These are phyloP conservation scores for Muntiacus muntjak DNA, from an alignment of 2,113 vertebrate genomes.

Conservation along the genomic window DNA sequence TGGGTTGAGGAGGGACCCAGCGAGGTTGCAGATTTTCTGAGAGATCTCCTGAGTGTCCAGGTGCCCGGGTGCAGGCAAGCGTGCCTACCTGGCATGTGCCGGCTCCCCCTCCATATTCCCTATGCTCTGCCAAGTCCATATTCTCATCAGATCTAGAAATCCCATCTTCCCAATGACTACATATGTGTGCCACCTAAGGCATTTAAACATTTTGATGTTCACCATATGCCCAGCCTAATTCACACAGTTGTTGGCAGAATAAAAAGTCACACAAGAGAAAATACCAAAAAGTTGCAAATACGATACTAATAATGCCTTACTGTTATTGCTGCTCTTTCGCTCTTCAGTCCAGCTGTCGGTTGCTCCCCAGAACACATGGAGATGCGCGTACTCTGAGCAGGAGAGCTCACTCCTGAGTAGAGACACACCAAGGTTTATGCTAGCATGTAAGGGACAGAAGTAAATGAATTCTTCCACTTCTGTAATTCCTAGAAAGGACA, in stretches of 20 bases:
- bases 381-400: not conserved
- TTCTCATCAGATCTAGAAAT: not conserved
- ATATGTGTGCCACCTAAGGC: not conserved
- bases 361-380: not conserved
- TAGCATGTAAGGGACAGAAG: not conserved
- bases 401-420: not conserved
- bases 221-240: not conserved
- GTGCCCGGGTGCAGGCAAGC: accelerated
- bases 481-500: not conserved
- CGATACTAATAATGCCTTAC: too few species aligned
- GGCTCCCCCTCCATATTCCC: not conserved
- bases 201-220: not conserved
- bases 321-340: not conserved
- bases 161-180: not conserved
- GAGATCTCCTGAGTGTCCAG: not conserved
- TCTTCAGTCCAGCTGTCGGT: not conserved
- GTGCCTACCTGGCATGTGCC: not conserved
- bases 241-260: not conserved
- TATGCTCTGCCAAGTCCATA: not conserved
- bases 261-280: not conserved
- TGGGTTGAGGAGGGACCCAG: not conserved
- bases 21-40: not conserved
- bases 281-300: not conserved
- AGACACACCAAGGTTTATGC: not conserved
- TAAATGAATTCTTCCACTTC: not conserved